Evolutionary conservation across 2,113 vertebrate species (phyloP), one percentile per base, ranked within the genome.

Genomic region (Lophochroa leadbeateri): DNA sequence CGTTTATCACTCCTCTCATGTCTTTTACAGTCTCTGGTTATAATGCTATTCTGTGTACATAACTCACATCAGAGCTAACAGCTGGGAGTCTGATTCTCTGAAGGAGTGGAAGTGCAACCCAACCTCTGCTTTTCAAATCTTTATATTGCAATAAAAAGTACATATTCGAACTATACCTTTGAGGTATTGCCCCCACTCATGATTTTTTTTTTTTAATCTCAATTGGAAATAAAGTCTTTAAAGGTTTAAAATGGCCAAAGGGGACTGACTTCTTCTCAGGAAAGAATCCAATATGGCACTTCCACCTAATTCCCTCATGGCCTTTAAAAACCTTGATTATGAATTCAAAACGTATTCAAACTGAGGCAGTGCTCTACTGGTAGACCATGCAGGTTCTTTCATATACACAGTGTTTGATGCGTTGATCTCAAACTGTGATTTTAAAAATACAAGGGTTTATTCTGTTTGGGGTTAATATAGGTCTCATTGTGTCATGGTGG

Each of bases 151-250:
- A 81, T 82, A 70, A 90, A 92, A 88, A 90, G 5, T 55, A 75
- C 13, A 52, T 29, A 77, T 75, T 90, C 53, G 58, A 88, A 68
- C 49, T 84, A 41, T 67, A 65, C 64, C 53, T 92, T 77, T 69
- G 65, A 86, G 43, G 18, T 78, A 39, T 72, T 97, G 55, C 67
- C 77, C 85, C 47, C 11, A 10, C 49, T 41, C 49, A n/a, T 47
- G 35, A 39, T 37, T 3, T 21, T 55, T 61, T 63, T 92, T 96
- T 76, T 95, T 96, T 52, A 46, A 86, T 71, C 43, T 86, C 69
- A 94, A 35, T 65, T 96, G 86, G 94, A 97, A 96, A 83, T 70
- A 43, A 96, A 89, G 8, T 72, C 68, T 90, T 91, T 85, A 64
- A 96, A 96, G 52, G 31, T 96, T 92, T 96, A 60, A 81, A 93